These are phyloP conservation scores for Prochilodus magdalenae DNA, from an alignment of 2,113 vertebrate genomes.

Conservation along the genomic window DNA sequence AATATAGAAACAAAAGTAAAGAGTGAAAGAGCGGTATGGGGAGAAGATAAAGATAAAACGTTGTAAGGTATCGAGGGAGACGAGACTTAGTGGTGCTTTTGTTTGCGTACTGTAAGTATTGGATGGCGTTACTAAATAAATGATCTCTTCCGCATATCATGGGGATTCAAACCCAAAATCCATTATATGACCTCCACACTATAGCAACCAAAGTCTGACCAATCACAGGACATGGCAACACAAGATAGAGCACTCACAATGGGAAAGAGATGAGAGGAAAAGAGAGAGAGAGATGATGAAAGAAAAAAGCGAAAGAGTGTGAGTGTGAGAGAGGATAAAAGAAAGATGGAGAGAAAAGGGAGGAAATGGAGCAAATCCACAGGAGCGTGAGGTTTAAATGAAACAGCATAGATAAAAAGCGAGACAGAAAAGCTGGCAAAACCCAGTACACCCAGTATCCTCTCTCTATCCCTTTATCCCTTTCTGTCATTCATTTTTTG, in stretches of 20 bases:
- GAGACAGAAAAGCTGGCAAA: slow-evolving; percentile 3
- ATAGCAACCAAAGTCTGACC: slow-evolving; percentile 40
- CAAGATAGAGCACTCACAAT: slow-evolving; percentile 21
- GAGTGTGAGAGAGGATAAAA: slow-evolving; percentile 18
- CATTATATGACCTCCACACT: slow-evolving; percentile 44
- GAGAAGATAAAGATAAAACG: slow-evolving; percentile 3
- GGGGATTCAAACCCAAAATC: slow-evolving; percentile 37
- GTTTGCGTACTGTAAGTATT: slow-evolving; percentile 36
- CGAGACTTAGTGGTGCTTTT: slow-evolving; percentile 31
- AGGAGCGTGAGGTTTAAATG: slow-evolving; percentile 33
- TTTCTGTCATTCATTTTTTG: too few relatives aligned
- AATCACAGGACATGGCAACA: slow-evolving; percentile 28
- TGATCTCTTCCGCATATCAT: slow-evolving; percentile 30
- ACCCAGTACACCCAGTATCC: neutral
- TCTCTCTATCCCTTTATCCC: neutral
- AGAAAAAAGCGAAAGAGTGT: neutral
- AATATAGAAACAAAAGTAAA: neutral
- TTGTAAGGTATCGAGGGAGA: slow-evolving; percentile 31
- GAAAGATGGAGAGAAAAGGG: neutral
- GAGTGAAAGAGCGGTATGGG: slow-evolving; percentile 7
- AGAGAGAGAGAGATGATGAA: slow-evolving; percentile 7
- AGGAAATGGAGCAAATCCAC: neutral
- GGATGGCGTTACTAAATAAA: slow-evolving; percentile 50
- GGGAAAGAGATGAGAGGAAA: slow-evolving; percentile 18
- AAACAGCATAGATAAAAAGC: neutral